phyloP scores from a whole-genome alignment of 1,140 invertebrate species.

The Drosophila pallidifrons region DNA sequence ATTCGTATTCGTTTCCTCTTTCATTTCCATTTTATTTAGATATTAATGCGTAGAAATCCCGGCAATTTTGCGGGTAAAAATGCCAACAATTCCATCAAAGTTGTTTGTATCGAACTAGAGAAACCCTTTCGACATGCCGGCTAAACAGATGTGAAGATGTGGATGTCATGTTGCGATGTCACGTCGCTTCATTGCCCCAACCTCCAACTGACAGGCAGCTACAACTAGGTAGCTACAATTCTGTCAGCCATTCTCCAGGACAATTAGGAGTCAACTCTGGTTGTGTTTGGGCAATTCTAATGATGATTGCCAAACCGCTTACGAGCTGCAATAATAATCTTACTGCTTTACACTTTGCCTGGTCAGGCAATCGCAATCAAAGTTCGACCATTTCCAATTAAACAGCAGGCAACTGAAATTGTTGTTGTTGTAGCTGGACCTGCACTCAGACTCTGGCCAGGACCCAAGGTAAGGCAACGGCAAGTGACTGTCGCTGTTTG shows the following conservation, averaged over 20 bases:
- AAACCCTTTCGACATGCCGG: constrained; percentile 60
- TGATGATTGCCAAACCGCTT: constrained; percentile 80
- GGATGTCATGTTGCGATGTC: constrained; percentile 51
- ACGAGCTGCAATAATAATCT: constrained; percentile 52
- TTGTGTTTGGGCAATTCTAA: constrained; percentile 38
- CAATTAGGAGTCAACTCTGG: constrained; percentile 29
- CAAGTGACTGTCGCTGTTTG: constrained; percentile 19
- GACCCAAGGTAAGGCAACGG: constrained; percentile 5
- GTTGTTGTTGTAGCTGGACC: not conserved
- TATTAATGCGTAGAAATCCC: constrained; percentile 67
- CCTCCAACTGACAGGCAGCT: not conserved
- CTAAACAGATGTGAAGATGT: not conserved
- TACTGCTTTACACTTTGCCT: not conserved
- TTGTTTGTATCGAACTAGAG: constrained; percentile 32
- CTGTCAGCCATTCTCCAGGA: constrained; percentile 1
- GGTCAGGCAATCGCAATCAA: constrained; percentile 52
- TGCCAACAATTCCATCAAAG: constrained; percentile 77
- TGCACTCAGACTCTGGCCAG: not conserved
- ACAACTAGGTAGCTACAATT: not conserved
- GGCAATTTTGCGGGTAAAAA: constrained; percentile 64
- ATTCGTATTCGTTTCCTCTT: not conserved
- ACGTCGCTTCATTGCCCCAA: constrained; percentile 26
- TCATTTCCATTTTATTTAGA: constrained; percentile 27
- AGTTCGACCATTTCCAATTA: constrained; percentile 60
- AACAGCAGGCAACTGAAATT: constrained; percentile 18